Base-by-base conservation (phyloP, 2,888 invertebrate species). In the Drosophila paranaensis region DNA sequence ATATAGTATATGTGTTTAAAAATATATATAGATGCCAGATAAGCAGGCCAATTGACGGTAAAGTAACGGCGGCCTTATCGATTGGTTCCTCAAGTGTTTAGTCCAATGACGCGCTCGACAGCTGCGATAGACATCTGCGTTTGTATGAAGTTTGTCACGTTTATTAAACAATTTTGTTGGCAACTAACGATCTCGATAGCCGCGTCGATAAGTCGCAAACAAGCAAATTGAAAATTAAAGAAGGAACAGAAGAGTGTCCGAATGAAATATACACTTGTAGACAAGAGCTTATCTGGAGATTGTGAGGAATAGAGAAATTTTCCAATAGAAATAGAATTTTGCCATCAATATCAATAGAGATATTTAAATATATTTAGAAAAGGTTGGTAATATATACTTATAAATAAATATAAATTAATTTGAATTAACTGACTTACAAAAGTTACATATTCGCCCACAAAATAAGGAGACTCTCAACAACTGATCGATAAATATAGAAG, bases 161-260 rank as follows among this genome's bases (percentile, higher is more conserved):
- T 77, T 75, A 61, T 71, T 71, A 67, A 71, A 60, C 71, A 45
- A 79, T 79, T 67, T 48, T 60, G 80, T 64, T 75, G 46, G 42
- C 71, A 75, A 62, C 55, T 66, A 35, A 10, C 10, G 13, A 13
- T 61, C 50, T 77, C 43, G 54, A 82, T 71, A 66, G 82, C 45
- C 20, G 11, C 9, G 11, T 13, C 33, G 86, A 81, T 81, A 81
- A 72, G 60, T 30, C 20, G 6, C 39, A 39, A 48, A 46, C 69
- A 58, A 63, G 56, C 60, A 60, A 75, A 57, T 67, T 55, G 20
- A 39, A 56, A 62, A 56, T 68, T 30, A 33, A 55, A 64, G 64
- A 51, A 66, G 6, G 20, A 14, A n/a, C n/a, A 35, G 40, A 11
- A 25, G 40, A 13, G 14, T 25, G 25, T 9, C 5, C 39, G 54